Percentiles rank a stretch among this genome's conserved stretches.
Evolutionary conservation across 2,888 invertebrate genomes (phyloP).

Genomic region (Phlogophora meticulosa): DNA sequence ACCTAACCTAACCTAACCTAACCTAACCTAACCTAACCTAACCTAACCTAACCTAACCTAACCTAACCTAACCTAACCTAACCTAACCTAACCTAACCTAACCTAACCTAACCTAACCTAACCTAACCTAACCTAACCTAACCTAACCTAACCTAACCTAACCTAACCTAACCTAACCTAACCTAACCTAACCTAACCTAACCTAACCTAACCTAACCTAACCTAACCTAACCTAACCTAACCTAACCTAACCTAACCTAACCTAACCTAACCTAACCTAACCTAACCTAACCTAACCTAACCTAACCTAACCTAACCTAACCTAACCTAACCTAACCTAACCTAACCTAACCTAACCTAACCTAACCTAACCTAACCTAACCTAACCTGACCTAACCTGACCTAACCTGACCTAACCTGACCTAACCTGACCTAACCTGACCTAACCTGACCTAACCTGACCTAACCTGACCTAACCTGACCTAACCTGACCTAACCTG

Average conservation of each 20-base stretch:
- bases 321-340: constrained; percentile 30
- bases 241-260: constrained; percentile 29
- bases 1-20: constrained; percentile 30
- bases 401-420: too few relatives aligned
- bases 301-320: constrained; percentile 32
- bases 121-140: constrained; percentile 26
- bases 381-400: too few relatives aligned
- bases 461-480: too few relatives aligned
- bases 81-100: constrained; percentile 31
- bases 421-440: too few relatives aligned
- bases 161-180: constrained; percentile 20
- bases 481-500: too few relatives aligned
- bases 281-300: constrained; percentile 23
- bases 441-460: too few relatives aligned
- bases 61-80: constrained; percentile 31
- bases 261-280: constrained; percentile 28
- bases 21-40: constrained; percentile 30
- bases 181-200: constrained; percentile 1
- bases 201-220: too few relatives aligned
- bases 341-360: constrained; percentile 22
- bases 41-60: constrained; percentile 30
- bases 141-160: constrained; percentile 27
- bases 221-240: constrained; percentile 20
- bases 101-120: constrained; percentile 27
- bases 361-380: constrained; percentile 4